Percentiles rank a stretch among this genome's conserved stretches.
Evolutionary conservation across 2,888 invertebrate species (phyloP).

Genomic region (Chesias legatella): DNA sequence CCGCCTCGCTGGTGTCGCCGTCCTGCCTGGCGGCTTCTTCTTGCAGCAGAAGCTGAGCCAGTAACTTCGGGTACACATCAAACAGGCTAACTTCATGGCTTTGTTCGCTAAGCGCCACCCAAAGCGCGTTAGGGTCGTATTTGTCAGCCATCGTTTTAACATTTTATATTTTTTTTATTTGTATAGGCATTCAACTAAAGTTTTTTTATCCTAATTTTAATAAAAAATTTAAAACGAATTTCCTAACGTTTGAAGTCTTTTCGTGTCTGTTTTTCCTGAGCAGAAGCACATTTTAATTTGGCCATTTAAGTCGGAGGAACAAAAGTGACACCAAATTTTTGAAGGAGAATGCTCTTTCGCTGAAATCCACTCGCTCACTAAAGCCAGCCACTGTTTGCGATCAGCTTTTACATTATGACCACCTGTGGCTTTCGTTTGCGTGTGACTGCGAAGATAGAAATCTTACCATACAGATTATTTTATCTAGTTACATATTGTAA

Average conservation of each 20-base stretch:
- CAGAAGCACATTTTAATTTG: too few species aligned
- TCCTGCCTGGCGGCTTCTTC: conserved; percentile 66
- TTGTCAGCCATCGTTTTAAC: conserved; percentile 50
- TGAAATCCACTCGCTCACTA: conserved; percentile 52
- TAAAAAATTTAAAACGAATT: conserved; percentile 9
- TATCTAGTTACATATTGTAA: too few species aligned
- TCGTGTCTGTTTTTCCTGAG: too few species aligned
- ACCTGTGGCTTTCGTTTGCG: conserved; percentile 25
- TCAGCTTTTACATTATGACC: conserved; percentile 10
- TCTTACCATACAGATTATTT: neutral
- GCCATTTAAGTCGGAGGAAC: neutral
- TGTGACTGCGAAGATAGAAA: neutral
- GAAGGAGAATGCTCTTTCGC: conserved; percentile 31
- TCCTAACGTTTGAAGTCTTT: too few species aligned
- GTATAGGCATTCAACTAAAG: neutral
- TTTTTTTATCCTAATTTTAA: conserved; percentile 11
- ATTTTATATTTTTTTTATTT: conserved; percentile 30
- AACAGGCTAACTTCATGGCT: conserved; percentile 81
- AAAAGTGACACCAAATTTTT: conserved; percentile 14
- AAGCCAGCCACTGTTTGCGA: conserved; percentile 25
- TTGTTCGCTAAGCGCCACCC: conserved; percentile 79
- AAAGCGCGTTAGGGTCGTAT: conserved; percentile 64
- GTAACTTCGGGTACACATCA: conserved; percentile 83
- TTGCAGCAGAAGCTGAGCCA: conserved; percentile 81
- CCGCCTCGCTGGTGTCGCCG: conserved; percentile 68